phyloP scores from a whole-genome alignment of 2,888 invertebrate species.

The Seladonia tumulorum region DNA sequence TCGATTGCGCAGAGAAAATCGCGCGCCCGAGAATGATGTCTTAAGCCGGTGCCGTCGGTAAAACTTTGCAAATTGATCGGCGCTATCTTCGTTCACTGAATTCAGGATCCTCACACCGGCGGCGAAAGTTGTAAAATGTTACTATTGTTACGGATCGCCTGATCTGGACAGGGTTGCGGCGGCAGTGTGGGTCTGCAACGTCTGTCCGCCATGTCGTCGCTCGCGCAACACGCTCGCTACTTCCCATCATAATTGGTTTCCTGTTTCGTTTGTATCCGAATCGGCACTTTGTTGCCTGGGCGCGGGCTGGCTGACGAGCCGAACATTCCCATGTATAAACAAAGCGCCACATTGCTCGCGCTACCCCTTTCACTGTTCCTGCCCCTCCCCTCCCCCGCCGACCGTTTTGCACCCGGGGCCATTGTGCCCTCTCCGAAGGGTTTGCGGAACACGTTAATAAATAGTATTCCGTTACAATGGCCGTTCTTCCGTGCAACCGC shows the following conservation, averaged over 20 bases:
- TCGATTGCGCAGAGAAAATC: conserved; percentile 2
- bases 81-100: neutral
- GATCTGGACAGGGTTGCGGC: neutral
- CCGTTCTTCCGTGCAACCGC: neutral
- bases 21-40: neutral
- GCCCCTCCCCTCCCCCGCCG: neutral
- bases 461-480: conserved; percentile 11
- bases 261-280: neutral
- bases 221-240: neutral
- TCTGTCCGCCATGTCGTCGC: neutral
- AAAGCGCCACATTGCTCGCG: neutral
- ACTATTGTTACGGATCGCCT: neutral
- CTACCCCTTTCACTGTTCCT: neutral
- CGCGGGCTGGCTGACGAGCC: neutral
- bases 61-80: neutral
- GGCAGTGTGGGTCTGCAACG: neutral
- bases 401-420: neutral
- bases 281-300: neutral
- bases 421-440: neutral
- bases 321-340: neutral
- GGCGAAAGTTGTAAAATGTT: neutral
- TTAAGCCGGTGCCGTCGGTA: neutral
- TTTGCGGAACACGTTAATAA: neutral
- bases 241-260: conserved; percentile 6
- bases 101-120: neutral